Evolutionary conservation across 1,140 invertebrate species (phyloP), one percentile per base, ranked within the genome.

Genomic region (Heterodera carotae): DNA sequence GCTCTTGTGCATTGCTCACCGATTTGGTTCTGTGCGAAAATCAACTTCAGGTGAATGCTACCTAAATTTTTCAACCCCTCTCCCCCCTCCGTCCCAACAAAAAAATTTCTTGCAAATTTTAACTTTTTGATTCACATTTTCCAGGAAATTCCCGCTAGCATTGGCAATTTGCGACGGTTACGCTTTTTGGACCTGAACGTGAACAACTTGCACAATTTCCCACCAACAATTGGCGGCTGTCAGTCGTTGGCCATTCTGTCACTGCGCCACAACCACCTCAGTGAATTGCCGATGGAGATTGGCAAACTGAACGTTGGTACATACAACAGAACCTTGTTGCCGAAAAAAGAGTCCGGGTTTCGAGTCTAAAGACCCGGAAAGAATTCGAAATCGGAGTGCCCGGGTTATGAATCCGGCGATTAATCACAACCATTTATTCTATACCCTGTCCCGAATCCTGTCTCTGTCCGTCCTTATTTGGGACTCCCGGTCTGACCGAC

Each of bases 21-120:
- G 97, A 99, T 89, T 90, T 99, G 79, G 96, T 98, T 88, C 90
- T 99, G 80, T 97, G 96, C 34, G 96, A 98, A 89, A 99, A 99
- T 92, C 43, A 88, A 89, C 78, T 85, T 6, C 67, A 78, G 81
- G 81, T 82, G 25, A 60, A n/a, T 27, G 5, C 8, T 34, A 12
- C 36, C 7, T 31, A 1, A 64, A 1, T 73, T 8, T 43, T 43
- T 43, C 6, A 43, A 39, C n/a, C n/a, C n/a, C n/a, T n/a, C n/a
- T n/a, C n/a, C n/a, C n/a, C n/a, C n/a, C n/a, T n/a, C n/a, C n/a
- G n/a, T n/a, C n/a, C n/a, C n/a, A n/a, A n/a, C n/a, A n/a, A n/a
- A n/a, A n/a, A n/a, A n/a, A n/a, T n/a, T n/a, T n/a, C n/a, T n/a
- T n/a, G n/a, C n/a, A n/a, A n/a, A n/a, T n/a, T n/a, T n/a, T n/a